Conservation (phyloP, 2,888 invertebrate species). For the Tupiocoris notatus region DNA sequence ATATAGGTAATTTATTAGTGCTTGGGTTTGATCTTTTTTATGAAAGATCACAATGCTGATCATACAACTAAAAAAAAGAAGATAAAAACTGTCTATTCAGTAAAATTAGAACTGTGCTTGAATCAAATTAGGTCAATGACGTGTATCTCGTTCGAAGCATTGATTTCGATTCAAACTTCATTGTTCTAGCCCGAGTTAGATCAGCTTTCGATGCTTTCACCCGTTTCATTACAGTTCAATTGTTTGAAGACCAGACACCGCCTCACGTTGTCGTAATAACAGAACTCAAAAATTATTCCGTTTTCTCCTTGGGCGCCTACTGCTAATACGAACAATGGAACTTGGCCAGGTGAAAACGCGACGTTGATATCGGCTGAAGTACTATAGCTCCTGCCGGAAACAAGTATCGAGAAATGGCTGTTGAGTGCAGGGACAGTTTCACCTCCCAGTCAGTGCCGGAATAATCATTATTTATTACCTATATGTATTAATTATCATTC, state of each 20-base stretch:
- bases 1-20: too few species aligned
- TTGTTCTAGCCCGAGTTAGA: background rate
- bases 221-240: background rate
- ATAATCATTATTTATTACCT: too few species aligned
- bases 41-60: too few species aligned
- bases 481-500: too few species aligned
- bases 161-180: background rate
- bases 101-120: too few species aligned
- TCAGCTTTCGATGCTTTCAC: background rate
- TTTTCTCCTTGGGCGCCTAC: background rate
- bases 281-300: background rate
- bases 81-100: too few species aligned
- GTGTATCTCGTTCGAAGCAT: background rate
- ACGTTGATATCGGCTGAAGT: background rate
- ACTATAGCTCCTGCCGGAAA: background rate
- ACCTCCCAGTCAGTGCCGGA: too few species aligned
- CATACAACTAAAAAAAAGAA: too few species aligned
- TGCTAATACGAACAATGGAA: background rate
- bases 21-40: constrained; percentile 15
- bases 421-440: background rate
- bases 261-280: background rate
- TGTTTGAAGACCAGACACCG: background rate
- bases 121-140: background rate
- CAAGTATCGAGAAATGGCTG: background rate
- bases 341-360: background rate